Percentiles rank a stretch among this genome's conserved stretches.
These are phyloP conservation scores for Nephrotoma flavescens DNA, from an alignment of 2,888 invertebrate species.

Conservation along the genomic window DNA sequence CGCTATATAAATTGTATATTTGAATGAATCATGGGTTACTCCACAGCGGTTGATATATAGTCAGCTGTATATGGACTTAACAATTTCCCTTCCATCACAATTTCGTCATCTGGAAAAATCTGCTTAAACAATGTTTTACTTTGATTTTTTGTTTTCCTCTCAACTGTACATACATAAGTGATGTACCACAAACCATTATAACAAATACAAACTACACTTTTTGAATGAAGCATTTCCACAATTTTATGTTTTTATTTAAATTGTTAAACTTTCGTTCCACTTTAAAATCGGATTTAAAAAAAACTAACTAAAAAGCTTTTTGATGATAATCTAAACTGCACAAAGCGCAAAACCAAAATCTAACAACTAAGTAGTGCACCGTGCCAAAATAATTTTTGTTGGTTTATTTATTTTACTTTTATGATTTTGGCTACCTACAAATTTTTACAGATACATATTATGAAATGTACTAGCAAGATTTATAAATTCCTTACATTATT, in stretches of 20 bases:
- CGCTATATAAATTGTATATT: no score
- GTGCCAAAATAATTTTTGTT: not conserved
- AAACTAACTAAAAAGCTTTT: not conserved
- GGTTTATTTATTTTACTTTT: not conserved
- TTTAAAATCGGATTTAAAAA: not conserved
- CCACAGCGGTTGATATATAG: no score
- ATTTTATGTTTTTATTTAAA: not conserved
- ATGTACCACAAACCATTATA: no score
- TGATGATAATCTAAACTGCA: not conserved
- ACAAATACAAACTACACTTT: no score
- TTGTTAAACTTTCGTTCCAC: not conserved
- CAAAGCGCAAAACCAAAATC: not conserved
- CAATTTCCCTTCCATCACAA: no score
- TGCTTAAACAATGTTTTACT: not conserved
- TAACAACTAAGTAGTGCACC: not conserved
- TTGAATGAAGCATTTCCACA: no score
- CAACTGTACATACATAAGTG: no score
- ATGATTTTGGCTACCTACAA: not conserved
- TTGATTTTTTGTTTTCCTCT: not conserved
- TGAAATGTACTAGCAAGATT: not conserved
- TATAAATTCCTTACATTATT: not conserved
- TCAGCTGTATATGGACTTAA: no score
- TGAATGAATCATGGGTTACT: no score
- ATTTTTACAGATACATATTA: not conserved
- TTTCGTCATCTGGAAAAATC: no score